phyloP scores from a whole-genome alignment of 1,140 invertebrate species.

The Lepidostoma basale region DNA sequence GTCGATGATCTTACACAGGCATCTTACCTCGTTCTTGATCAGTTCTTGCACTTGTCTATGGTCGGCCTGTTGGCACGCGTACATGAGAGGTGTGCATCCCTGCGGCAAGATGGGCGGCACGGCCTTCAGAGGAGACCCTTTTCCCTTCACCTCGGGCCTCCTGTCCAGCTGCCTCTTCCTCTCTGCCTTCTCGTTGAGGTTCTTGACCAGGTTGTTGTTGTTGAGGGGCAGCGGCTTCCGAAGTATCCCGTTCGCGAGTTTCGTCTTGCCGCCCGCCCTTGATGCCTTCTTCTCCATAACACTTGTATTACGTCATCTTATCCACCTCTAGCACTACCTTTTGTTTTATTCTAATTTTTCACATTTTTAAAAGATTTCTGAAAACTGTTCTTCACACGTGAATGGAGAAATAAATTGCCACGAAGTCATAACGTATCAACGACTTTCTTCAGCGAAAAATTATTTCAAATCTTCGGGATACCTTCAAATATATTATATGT shows the following conservation, averaged over 20 bases:
- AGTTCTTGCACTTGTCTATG: conserved; percentile 58
- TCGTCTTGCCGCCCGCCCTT: conserved; percentile 15
- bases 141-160: conserved; percentile 48
- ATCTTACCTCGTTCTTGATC: conserved; percentile 58
- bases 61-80: conserved; percentile 82
- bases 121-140: conserved; percentile 59
- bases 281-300: conserved; percentile 40
- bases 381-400: too few species aligned
- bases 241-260: conserved; percentile 41
- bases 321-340: background rate
- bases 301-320: conserved; percentile 16
- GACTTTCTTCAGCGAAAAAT: too few species aligned
- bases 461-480: too few species aligned
- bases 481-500: too few species aligned
- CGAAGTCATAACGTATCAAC: too few species aligned
- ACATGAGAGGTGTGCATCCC: conserved; percentile 81
- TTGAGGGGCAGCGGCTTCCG: conserved; percentile 34
- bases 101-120: conserved; percentile 64
- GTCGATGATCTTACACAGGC: background rate
- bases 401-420: too few species aligned
- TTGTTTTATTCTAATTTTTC: background rate
- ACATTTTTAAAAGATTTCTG: too few species aligned
- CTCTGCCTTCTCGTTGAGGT: conserved; percentile 41
- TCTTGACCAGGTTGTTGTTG: conserved; percentile 41
- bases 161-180: conserved; percentile 54